These are phyloP conservation scores for Lithophane semibrunnea DNA, from an alignment of 2,888 invertebrate genomes.

Conservation along the genomic window DNA sequence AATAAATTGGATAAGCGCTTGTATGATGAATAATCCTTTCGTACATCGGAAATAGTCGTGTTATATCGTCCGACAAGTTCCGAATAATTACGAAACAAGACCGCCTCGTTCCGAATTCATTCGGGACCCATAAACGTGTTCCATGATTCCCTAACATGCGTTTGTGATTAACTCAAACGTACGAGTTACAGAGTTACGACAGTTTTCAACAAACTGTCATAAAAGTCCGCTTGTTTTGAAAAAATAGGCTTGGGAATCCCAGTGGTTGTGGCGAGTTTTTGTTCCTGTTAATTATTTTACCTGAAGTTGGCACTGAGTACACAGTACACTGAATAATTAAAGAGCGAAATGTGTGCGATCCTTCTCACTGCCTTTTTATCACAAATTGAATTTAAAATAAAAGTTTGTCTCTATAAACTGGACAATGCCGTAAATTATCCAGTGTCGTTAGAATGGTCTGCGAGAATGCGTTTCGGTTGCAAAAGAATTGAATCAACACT, in stretches of 20 bases:
- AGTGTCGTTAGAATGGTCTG: not conserved
- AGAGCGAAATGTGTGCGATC: not conserved
- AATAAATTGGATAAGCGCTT: not conserved
- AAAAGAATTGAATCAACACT: slow-evolving; percentile 25
- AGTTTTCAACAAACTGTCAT: slow-evolving; percentile 36
- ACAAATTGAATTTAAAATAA: slow-evolving; percentile 5
- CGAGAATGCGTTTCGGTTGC: slow-evolving; percentile 12
- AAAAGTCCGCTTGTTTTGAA: slow-evolving; percentile 47
- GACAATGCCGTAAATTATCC: slow-evolving; percentile 1
- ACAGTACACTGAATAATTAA: slow-evolving; percentile 14
- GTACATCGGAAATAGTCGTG: not conserved
- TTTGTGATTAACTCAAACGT: slow-evolving; percentile 52
- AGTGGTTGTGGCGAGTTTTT: slow-evolving; percentile 25
- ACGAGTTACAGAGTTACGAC: slow-evolving; percentile 19
- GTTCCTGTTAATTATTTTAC: slow-evolving; percentile 44
- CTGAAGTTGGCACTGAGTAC: not conserved
- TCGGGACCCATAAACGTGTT: slow-evolving; percentile 28
- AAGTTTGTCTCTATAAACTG: slow-evolving; percentile 5
- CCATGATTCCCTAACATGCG: slow-evolving; percentile 32
- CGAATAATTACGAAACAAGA: slow-evolving; percentile 31
- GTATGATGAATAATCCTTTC: too few species aligned
- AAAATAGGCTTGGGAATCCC: slow-evolving; percentile 39
- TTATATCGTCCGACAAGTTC: slow-evolving; percentile 20
- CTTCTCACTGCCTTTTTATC: not conserved
- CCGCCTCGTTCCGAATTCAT: slow-evolving; percentile 11